Evolutionary conservation across 2,113 vertebrate species (phyloP).

Genomic region (Chascanopsetta lugubris): DNA sequence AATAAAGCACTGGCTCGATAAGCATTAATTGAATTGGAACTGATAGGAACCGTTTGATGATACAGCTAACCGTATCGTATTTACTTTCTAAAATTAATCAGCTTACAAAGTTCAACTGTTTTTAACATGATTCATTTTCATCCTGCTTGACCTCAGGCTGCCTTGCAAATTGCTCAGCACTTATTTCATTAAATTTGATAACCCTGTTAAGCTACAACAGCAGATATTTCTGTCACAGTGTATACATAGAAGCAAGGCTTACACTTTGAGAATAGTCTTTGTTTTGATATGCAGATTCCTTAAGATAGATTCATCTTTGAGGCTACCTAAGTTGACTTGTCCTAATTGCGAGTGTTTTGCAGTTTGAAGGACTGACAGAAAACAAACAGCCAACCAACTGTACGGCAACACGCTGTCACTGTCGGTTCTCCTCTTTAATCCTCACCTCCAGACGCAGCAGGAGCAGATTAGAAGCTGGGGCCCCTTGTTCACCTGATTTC

Average conservation of each 20-base stretch:
- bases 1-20: neutral
- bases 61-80: neutral
- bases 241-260: neutral
- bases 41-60: neutral
- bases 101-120: neutral
- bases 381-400: neutral
- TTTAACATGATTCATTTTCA: neutral
- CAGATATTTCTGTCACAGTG: neutral
- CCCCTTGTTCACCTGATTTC: constrained; percentile 28
- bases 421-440: constrained; percentile 10
- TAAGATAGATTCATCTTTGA: too few species aligned
- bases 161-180: neutral
- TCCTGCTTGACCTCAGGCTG: neutral
- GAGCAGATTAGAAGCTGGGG: constrained; percentile 1
- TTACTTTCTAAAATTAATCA: neutral
- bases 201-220: neutral
- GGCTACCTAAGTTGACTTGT: neutral
- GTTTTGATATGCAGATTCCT: neutral
- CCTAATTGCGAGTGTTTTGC: neutral
- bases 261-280: too few species aligned
- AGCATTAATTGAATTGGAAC: neutral
- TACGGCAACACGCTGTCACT: neutral
- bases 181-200: neutral
- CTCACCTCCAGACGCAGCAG: neutral
- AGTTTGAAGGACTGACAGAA: neutral